Evolutionary conservation across 2,797 vertebrate genomes (phyloP).

Genomic region (Falco berigora): DNA sequence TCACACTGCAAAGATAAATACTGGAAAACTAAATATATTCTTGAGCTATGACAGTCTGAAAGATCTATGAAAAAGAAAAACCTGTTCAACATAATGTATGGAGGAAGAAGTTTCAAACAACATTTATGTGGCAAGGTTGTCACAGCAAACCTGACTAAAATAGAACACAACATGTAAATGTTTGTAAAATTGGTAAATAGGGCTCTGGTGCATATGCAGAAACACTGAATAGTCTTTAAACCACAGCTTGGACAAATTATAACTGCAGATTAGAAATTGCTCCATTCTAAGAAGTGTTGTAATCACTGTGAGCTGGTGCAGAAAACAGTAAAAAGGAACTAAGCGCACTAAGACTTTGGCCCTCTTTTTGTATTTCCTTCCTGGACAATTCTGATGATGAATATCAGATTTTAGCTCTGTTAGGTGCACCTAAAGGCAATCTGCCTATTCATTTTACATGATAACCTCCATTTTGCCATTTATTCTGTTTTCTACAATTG

Average conservation of each 20-base stretch:
- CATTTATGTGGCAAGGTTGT: not conserved
- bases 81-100: not conserved
- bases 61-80: not conserved
- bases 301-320: not conserved
- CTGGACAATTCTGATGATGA: not conserved
- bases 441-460: not conserved
- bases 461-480: not conserved
- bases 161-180: not conserved
- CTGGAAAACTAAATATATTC: not conserved
- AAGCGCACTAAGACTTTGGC: not conserved
- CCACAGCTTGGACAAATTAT: not conserved
- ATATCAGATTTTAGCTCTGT: not conserved
- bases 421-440: not conserved
- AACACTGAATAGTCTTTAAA: not conserved
- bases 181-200: not conserved
- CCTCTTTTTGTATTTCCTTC: not conserved
- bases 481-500: not conserved
- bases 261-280: not conserved
- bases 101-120: not conserved
- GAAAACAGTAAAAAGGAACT: not conserved
- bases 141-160: not conserved
- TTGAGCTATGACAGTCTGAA: not conserved
- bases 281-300: not conserved
- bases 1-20: not conserved
- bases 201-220: not conserved